Percentiles rank a stretch among this genome's conserved stretches.
Conservation (phyloP, 2,797 vertebrate genomes). For the Kryptolebias ocellatus region DNA sequence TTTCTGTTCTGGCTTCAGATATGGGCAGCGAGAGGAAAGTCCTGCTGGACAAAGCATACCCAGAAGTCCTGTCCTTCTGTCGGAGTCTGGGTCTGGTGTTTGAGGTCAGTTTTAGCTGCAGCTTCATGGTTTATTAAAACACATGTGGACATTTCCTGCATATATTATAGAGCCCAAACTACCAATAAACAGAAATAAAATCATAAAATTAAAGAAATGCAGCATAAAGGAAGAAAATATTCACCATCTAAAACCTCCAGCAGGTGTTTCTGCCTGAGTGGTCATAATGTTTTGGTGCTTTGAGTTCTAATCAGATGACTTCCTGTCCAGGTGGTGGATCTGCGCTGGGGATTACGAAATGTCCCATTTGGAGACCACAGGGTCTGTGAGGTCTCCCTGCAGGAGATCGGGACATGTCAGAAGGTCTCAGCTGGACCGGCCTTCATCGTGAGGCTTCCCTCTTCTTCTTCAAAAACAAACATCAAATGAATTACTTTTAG, state of each 20-base stretch:
- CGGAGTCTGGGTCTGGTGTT: slow-evolving; percentile 82
- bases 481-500: no score
- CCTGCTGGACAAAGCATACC: slow-evolving; percentile 81
- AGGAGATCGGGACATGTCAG: slow-evolving; percentile 81
- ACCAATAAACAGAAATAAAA: no score
- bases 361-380: slow-evolving; percentile 67
- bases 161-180: no score
- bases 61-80: slow-evolving; percentile 84
- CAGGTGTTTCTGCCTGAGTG: not conserved
- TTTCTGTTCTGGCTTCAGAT: slow-evolving; percentile 68
- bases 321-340: slow-evolving; percentile 64
- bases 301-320: slow-evolving; percentile 2
- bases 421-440: slow-evolving; percentile 79
- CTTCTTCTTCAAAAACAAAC: not conserved
- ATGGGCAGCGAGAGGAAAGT: slow-evolving; percentile 82
- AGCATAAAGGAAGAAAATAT: no score
- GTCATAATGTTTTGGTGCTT: not conserved
- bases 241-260: not conserved
- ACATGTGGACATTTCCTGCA: no score
- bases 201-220: no score
- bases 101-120: slow-evolving; percentile 76
- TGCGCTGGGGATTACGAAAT: slow-evolving; percentile 78
- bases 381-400: slow-evolving; percentile 77
- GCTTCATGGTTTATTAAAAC: not conserved
- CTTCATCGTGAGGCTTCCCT: slow-evolving; percentile 80